Conservation (phyloP, 1,140 invertebrate genomes). For the Laupala kohalensis region DNA sequence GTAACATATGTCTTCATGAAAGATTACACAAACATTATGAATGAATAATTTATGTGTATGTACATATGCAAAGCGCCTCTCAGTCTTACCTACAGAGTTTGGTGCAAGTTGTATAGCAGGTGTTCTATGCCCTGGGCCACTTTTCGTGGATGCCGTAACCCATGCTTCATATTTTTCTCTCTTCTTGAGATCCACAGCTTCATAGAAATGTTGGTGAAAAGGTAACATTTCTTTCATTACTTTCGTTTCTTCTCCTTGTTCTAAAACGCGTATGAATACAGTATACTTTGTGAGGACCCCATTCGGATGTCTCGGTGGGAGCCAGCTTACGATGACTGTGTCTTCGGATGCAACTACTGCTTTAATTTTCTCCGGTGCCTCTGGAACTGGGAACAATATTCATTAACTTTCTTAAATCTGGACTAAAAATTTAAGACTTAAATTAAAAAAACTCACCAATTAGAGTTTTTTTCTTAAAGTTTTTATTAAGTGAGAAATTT, state of each 20-base stretch:
- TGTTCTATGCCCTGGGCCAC: conserved; percentile 41
- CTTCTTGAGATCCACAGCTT: conserved; percentile 38
- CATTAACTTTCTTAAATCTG: not conserved
- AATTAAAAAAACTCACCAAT: too few species aligned
- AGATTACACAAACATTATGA: not conserved
- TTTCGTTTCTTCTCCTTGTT: conserved; percentile 37
- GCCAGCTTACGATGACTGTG: conserved; percentile 64
- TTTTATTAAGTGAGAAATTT: not conserved
- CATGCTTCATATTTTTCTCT: conserved; percentile 48
- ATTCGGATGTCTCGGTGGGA: conserved; percentile 55
- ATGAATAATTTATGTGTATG: not conserved
- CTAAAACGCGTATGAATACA: conserved; percentile 48
- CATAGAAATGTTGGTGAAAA: conserved; percentile 36
- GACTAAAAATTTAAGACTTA: too few species aligned
- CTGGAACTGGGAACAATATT: conserved; percentile 45
- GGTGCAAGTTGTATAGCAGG: conserved; percentile 37
- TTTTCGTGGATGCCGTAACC: conserved; percentile 45
- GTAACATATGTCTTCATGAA: too few species aligned
- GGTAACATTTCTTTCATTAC: conserved; percentile 26
- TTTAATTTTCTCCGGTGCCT: conserved; percentile 59
- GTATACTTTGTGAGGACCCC: conserved; percentile 61
- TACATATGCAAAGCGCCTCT: not conserved
- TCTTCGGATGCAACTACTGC: conserved; percentile 49
- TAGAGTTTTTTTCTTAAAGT: not conserved
- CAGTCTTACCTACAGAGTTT: conserved; percentile 25